Conservation (phyloP, 2,797 vertebrate species). For the Antennarius maculatus region DNA sequence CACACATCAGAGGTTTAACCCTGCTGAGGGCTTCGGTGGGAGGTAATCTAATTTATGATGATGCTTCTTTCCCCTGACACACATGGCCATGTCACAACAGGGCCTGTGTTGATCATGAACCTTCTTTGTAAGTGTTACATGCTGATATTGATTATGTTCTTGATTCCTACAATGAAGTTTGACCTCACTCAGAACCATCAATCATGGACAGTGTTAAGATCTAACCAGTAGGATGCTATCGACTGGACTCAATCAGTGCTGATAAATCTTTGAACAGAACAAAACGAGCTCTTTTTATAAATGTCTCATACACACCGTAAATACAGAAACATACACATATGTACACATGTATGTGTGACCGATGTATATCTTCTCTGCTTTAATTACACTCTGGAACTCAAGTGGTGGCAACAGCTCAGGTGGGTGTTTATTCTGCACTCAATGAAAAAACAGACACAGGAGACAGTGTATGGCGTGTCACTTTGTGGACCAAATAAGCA, state of each 20-base stretch:
- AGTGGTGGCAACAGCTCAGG: too few species aligned
- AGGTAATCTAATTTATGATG: too few species aligned
- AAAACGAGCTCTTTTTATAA: background rate
- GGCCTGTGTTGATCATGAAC: background rate
- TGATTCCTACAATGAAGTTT: background rate
- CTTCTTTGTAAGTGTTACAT: background rate
- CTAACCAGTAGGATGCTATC: background rate
- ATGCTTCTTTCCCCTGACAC: background rate
- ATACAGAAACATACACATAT: too few species aligned
- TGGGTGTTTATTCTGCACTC: too few species aligned
- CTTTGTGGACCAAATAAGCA: too few species aligned
- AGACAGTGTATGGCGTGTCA: too few species aligned
- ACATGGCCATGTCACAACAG: background rate
- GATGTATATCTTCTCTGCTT: too few species aligned
- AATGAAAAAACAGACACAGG: too few species aligned
- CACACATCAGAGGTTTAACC: too few species aligned
- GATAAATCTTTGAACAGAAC: background rate
- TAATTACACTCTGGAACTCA: too few species aligned
- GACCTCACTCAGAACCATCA: conserved; percentile 10
- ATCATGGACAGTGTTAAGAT: background rate
- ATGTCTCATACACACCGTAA: background rate
- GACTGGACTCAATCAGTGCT: background rate
- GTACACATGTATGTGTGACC: too few species aligned
- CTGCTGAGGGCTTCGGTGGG: too few species aligned
- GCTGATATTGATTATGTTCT: conserved; percentile 5